Evolutionary conservation across 2,888 invertebrate species (phyloP), one percentile per base, ranked within the genome.

Genomic region (Athalia rosae): DNA sequence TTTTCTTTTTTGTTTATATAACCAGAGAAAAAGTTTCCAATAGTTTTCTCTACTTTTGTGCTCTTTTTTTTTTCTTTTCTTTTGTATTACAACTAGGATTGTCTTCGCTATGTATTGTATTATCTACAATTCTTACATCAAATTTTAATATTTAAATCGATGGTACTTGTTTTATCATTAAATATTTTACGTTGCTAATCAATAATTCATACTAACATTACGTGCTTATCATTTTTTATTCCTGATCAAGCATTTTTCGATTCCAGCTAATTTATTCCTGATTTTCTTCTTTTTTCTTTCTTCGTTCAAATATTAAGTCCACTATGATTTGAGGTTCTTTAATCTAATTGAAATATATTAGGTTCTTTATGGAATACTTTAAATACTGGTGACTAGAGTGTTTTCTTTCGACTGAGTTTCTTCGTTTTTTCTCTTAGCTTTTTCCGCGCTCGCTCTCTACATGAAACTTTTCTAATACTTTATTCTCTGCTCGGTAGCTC

Each of bases 61-160:
- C n/a, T 59, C 15, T 7, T n/a, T 3, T 11, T 50, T 50, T 50
- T 9, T 15, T n/a, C 47, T 64, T 47, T 5, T 0, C 45, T 4
- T 47, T 64, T 45, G 74, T 63, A 43, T 66, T 48, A 71, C 50
- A 71, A 69, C 77, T 77, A 77, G 53, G 77, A 77, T 77, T 77
- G 77, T 77, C 77, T 71, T 77, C 77, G 77, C 77, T 77, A 43
- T 50, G 48, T 58, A 45, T 41, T 63, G 15, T 61, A 61, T 59
- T 71, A 50, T 53, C 41, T 77, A 56, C 48, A 62, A 45, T 45
- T 45, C 71, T 77, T 47, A 77, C 71, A 77, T 77, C 56, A 61
- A 74, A 15, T 59, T 62, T 61, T 48, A 9, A 43, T 64, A 11
- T 58, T 74, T 61, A 74, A 74, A 71, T 71, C 71, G 71, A 71